phyloP scores from a whole-genome alignment of 2,113 vertebrate genomes.

The Narcine bancroftii region DNA sequence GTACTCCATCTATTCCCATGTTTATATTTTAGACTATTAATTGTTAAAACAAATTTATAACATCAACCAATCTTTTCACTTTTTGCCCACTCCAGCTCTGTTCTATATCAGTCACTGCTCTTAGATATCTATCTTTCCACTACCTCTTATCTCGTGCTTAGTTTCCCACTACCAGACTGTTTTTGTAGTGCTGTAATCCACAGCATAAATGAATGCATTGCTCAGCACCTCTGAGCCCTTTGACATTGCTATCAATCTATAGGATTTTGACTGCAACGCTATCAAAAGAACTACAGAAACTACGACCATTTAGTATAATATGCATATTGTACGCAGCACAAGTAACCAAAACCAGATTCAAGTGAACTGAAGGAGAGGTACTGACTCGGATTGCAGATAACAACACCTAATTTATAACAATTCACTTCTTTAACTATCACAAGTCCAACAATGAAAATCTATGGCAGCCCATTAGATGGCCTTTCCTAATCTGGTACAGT shows the following conservation, averaged over 20 bases:
- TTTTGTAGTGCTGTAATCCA: conserved; percentile 52
- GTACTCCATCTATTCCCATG: not conserved
- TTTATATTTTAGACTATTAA: not conserved
- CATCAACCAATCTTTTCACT: conserved; percentile 44
- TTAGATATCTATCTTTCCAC: conserved; percentile 61
- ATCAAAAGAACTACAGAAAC: conserved; percentile 46
- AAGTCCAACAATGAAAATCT: not conserved
- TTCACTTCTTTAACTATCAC: conserved; percentile 1
- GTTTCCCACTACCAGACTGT: conserved; percentile 55
- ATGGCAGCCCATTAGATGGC: not conserved
- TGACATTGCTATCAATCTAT: conserved; percentile 45
- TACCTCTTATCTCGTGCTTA: conserved; percentile 61
- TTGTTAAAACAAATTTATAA: conserved; percentile 1
- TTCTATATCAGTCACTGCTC: conserved; percentile 66
- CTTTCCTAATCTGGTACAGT: not conserved
- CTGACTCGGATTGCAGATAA: not conserved
- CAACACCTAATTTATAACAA: conserved; percentile 13
- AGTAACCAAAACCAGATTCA: conserved; percentile 27
- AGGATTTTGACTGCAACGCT: conserved; percentile 43
- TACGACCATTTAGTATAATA: conserved; percentile 48
- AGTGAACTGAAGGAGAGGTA: not conserved
- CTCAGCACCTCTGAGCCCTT: conserved; percentile 51
- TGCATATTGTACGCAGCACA: conserved; percentile 50
- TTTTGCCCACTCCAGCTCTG: conserved; percentile 52
- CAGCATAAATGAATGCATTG: conserved; percentile 46